A percentile compares a stretch with the other conserved stretches of the same genome.
Conservation (phyloP, 2,113 vertebrate species). For the Empidonax traillii region DNA sequence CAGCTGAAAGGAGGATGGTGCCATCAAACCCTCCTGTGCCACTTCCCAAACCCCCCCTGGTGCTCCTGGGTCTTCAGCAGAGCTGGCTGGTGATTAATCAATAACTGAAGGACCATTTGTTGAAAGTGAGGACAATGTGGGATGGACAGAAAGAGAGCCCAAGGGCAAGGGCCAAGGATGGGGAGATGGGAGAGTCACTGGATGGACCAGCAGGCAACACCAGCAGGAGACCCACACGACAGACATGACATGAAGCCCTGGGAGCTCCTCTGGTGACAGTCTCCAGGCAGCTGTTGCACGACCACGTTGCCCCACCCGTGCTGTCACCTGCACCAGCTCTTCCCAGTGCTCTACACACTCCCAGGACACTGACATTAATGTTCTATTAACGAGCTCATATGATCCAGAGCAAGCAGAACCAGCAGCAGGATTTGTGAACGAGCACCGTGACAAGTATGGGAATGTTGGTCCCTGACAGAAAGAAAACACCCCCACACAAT, state of each 20-base stretch:
- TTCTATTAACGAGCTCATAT: background rate
- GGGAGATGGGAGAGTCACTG: background rate
- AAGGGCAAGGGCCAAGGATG: no score
- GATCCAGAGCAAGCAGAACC: background rate
- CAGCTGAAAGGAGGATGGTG: background rate
- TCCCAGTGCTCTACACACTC: background rate
- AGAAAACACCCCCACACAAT: background rate
- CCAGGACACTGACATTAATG: background rate
- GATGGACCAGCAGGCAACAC: background rate
- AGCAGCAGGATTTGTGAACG: background rate
- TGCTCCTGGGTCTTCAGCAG: background rate
- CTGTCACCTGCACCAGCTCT: background rate
- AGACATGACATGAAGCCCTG: background rate
- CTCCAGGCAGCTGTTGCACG: background rate
- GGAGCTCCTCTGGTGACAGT: background rate
- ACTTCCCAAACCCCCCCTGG: background rate
- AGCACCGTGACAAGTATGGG: background rate
- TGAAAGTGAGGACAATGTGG: fast-evolving
- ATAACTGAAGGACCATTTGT: fast-evolving
- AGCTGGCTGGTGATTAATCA: fast-evolving
- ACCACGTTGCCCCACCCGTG: background rate
- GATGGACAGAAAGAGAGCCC: background rate
- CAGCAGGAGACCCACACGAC: background rate
- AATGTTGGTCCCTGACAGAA: background rate
- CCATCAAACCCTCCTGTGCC: background rate